phyloP scores from a whole-genome alignment of 92 coral and sea anemone species.

The Phenganax subtilis region DNA sequence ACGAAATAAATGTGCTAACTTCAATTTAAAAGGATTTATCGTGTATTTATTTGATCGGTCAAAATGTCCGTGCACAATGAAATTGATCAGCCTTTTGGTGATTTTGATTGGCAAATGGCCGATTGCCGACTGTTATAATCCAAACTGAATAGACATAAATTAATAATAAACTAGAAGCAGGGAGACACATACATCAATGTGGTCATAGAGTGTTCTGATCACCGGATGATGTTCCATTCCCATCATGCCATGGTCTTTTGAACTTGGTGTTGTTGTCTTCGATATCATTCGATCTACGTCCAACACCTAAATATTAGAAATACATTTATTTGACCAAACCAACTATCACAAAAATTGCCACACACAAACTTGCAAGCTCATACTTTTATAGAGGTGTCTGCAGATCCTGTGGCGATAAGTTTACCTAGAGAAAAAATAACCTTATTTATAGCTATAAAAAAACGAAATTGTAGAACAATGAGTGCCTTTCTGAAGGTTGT shows the following conservation, averaged over 20 bases:
- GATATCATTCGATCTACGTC: slow-evolving; percentile 99
- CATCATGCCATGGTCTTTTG: slow-evolving; percentile 80
- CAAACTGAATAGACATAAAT: too few species aligned
- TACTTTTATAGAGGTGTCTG: slow-evolving; percentile 91
- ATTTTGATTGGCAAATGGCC: too few species aligned
- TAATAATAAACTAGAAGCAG: background rate
- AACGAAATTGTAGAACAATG: background rate
- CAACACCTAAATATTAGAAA: slow-evolving; percentile 21
- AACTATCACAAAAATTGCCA: background rate
- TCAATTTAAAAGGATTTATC: too few species aligned
- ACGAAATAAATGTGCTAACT: too few species aligned
- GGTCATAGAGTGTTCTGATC: slow-evolving; percentile 89
- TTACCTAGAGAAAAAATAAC: slow-evolving; percentile 51
- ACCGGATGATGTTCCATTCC: slow-evolving; percentile 94
- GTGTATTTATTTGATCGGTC: too few species aligned
- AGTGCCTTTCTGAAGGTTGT: too few species aligned
- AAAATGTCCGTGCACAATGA: too few species aligned
- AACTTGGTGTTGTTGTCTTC: slow-evolving; percentile 90
- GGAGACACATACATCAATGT: slow-evolving; percentile 57
- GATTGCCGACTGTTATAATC: too few species aligned
- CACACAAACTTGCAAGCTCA: background rate
- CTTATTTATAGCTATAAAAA: background rate
- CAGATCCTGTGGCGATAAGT: slow-evolving; percentile 88
- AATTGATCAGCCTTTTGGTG: too few species aligned
- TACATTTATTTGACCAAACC: background rate